phyloP scores from a whole-genome alignment of 1,140 invertebrate species.

The Leptopilina boulardi region DNA sequence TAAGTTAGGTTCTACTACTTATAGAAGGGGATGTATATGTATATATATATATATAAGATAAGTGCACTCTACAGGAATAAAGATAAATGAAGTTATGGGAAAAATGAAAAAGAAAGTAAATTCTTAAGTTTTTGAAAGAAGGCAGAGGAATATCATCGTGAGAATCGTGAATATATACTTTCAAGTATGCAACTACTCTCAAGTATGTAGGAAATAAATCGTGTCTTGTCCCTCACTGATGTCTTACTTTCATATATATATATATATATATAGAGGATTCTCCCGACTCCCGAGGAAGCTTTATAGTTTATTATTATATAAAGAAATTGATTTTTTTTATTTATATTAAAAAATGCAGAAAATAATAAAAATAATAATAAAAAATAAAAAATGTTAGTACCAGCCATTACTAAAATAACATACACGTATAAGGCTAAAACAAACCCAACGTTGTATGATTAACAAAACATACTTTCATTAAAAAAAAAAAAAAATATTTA shows the following conservation, averaged over 20 bases:
- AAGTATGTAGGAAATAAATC: constrained; percentile 26
- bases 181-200: neutral
- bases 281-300: neutral
- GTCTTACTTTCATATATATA: neutral
- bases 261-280: too few relatives aligned
- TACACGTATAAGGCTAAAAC: too few relatives aligned
- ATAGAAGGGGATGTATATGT: constrained; percentile 1
- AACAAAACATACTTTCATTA: too few relatives aligned
- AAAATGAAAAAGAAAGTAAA: neutral
- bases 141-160: constrained; percentile 11
- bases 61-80: neutral
- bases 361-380: too few relatives aligned
- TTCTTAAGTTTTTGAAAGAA: neutral
- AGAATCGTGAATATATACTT: constrained; percentile 15
- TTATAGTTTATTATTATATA: too few relatives aligned
- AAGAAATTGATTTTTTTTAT: too few relatives aligned
- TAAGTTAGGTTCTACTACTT: neutral
- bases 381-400: too few relatives aligned
- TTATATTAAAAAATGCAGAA: too few relatives aligned
- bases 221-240: neutral
- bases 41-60: neutral
- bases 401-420: too few relatives aligned
- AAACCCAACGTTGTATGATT: too few relatives aligned
- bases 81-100: neutral
- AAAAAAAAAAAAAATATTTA: too few relatives aligned